Evolutionary conservation across 2,797 vertebrate genomes (phyloP).

Genomic region (Tiaroga cobitis): DNA sequence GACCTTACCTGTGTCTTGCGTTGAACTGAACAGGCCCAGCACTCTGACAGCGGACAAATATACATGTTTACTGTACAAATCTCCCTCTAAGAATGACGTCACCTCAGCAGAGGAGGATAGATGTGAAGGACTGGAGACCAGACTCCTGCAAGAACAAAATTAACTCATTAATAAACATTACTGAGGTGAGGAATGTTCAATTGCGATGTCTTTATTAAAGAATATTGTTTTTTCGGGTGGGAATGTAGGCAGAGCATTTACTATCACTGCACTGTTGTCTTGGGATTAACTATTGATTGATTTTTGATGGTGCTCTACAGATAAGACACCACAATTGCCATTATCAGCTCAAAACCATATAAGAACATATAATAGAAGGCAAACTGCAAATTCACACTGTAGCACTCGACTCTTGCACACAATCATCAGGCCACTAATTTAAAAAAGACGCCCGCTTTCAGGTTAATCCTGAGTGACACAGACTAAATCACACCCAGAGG

Average conservation of each 20-base stretch:
- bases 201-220: not conserved
- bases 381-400: not conserved
- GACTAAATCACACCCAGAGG: not conserved
- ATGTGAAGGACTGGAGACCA: slow-evolving; percentile 70
- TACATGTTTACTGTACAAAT: slow-evolving; percentile 65
- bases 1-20: slow-evolving; percentile 75
- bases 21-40: slow-evolving; percentile 83
- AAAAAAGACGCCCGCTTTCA: not conserved
- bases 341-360: not conserved
- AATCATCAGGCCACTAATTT: slow-evolving; percentile 8
- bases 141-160: slow-evolving; percentile 69
- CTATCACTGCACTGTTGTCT: not conserved
- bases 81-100: slow-evolving; percentile 82
- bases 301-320: slow-evolving; percentile 30
- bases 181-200: not conserved
- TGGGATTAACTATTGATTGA: slow-evolving; percentile 24
- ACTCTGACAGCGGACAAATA: slow-evolving; percentile 66
- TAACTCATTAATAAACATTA: not conserved
- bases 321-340: slow-evolving; percentile 4
- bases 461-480: not conserved
- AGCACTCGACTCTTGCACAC: not conserved
- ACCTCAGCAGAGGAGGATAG: slow-evolving; percentile 81
- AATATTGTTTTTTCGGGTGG: slow-evolving; percentile 2
- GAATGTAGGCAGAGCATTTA: not conserved
- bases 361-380: not conserved